phyloP scores from a whole-genome alignment of 2,888 invertebrate genomes.

The Adineta ricciae region DNA sequence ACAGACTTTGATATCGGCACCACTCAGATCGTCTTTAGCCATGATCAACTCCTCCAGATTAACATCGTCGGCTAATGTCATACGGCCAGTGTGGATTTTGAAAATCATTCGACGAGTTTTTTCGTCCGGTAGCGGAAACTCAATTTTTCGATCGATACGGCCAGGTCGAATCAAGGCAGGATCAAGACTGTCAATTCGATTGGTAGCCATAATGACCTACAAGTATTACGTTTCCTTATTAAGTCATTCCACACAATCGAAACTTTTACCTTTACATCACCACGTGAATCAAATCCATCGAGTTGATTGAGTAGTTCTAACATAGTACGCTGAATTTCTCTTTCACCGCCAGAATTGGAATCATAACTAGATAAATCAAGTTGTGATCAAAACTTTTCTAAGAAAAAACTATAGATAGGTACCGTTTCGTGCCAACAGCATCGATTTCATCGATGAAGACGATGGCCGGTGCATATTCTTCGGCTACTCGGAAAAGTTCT shows the following conservation, averaged over 20 bases:
- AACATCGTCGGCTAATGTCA: conserved; percentile 93
- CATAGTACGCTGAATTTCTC: conserved; percentile 99
- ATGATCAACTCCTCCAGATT: conserved; percentile 91
- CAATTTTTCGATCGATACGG: conserved; percentile 95
- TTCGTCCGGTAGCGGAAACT: conserved; percentile 96
- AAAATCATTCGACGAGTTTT: conserved; percentile 83
- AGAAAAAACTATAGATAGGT: background rate
- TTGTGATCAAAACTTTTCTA: background rate
- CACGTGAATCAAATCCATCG: conserved; percentile 90
- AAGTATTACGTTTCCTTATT: too few relatives aligned
- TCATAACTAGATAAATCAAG: conserved; percentile 60
- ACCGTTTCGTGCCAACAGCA: conserved; percentile 88
- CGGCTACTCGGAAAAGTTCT: conserved; percentile 94
- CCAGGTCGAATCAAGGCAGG: conserved; percentile 96
- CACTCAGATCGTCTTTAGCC: conserved; percentile 99
- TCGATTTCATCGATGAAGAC: conserved; percentile 99
- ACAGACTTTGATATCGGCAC: conserved; percentile 56
- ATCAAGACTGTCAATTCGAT: conserved; percentile 89
- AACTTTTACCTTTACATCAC: conserved; percentile 73
- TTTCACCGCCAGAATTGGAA: conserved; percentile 95
- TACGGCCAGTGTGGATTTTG: conserved; percentile 90
- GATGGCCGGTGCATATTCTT: conserved; percentile 97
- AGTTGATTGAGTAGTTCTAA: conserved; percentile 95
- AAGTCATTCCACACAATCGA: too few relatives aligned
- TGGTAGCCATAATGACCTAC: conserved; percentile 49